Evolutionary conservation across 2,888 invertebrate genomes (phyloP), one percentile per base, ranked within the genome.

Genomic region (Polydrusus tereticollis): DNA sequence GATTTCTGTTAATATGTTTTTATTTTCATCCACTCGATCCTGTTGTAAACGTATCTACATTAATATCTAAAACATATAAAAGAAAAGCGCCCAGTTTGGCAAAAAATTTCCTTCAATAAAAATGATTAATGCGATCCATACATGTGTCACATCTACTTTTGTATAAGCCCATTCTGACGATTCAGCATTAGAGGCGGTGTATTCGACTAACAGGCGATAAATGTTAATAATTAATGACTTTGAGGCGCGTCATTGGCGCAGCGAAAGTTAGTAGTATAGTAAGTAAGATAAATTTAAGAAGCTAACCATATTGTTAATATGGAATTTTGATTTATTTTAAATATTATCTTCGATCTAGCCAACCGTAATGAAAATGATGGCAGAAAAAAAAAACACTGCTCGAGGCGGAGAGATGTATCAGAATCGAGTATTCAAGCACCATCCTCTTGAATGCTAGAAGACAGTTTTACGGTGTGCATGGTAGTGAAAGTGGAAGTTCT

Each of bases 171-270:
- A 14, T 62, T 62, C 62, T 62, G 45, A 62, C 62, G 58, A 70
- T 55, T 57, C 63, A 63, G 69, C 63, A 57, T 70, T 50, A 64
- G 52, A 70, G 59, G 64, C 64, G 38, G 26, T 60, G 71, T 47
- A 60, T 60, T 71, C 66, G 71, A 71, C 71, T 59, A 81, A 82
- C 79, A 78, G 76, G 78, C 81, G 80, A 82, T 82, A 82, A 82
- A 82, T 82, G 82, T 83, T 82, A 83, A 83, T 83, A 83, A 84
- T 84, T 84, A 83, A 81, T 78, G 79, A 79, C 78, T 80, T 81
- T 23, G 57, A 47, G 16, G 10, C 43, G 29, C 60, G 10, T 26
- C 63, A 55, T 36, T 58, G 64, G 70, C 18, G 69, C 29, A 38
- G 58, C 33, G 36, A 20, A 58, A 43, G 65, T 20, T 21, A 12